phyloP scores from a whole-genome alignment of 2,113 vertebrate species.

The Leptobrachium leishanense region DNA sequence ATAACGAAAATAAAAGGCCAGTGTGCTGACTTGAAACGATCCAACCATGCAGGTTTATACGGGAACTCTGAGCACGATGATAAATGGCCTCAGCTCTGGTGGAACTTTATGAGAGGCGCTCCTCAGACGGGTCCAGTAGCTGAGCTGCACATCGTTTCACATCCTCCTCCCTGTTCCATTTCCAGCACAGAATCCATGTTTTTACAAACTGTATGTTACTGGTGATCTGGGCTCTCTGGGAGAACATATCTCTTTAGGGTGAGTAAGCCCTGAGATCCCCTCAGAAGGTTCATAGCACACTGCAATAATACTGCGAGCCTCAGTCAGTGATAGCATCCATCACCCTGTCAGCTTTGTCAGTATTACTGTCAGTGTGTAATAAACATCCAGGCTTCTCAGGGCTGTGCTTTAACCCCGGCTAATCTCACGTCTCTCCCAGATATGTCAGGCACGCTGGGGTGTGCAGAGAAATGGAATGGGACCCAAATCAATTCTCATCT shows the following conservation, averaged over 20 bases:
- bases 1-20: neutral
- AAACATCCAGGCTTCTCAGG: conserved; percentile 36
- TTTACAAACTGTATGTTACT: neutral
- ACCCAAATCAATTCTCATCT: conserved; percentile 24
- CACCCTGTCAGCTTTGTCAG: conserved; percentile 34
- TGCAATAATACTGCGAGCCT: conserved; percentile 32
- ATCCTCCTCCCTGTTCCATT: neutral
- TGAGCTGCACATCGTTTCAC: neutral
- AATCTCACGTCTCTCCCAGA: conserved; percentile 30
- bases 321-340: conserved; percentile 38
- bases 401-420: conserved; percentile 32
- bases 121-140: conserved; percentile 7
- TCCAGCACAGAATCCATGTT: neutral
- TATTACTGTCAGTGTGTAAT: conserved; percentile 43
- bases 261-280: conserved; percentile 1
- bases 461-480: neutral
- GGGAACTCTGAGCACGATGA: conserved; percentile 3
- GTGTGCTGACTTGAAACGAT: neutral
- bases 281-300: conserved; percentile 9
- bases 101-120: neutral
- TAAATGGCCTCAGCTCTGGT: conserved; percentile 6
- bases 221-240: neutral
- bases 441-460: conserved; percentile 27
- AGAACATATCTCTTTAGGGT: conserved; percentile 6
- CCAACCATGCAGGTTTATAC: neutral